These are phyloP conservation scores for Diplosoma virens DNA, from an alignment of 23 tunicate genomes.

Conservation along the genomic window DNA sequence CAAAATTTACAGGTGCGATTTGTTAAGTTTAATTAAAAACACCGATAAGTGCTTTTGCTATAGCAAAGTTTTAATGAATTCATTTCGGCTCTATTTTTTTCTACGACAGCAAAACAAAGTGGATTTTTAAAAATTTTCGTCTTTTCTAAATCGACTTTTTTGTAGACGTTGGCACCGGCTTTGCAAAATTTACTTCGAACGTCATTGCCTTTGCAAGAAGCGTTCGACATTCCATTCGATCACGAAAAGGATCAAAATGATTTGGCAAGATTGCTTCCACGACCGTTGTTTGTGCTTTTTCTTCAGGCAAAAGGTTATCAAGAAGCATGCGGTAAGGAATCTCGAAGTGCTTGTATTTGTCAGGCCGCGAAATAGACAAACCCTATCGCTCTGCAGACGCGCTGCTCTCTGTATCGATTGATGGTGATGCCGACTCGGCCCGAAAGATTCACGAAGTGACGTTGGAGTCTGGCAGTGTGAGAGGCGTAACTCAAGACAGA, in stretches of 20 bases:
- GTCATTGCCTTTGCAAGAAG: conserved; percentile 80
- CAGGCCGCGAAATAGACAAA: too few species aligned
- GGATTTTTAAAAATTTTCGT: neutral
- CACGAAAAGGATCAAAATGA: conserved; percentile 39
- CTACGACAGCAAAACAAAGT: neutral
- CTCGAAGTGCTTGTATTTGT: neutral
- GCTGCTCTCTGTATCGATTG: neutral
- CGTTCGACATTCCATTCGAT: conserved; percentile 45
- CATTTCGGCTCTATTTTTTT: neutral
- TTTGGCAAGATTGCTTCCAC: conserved; percentile 51
- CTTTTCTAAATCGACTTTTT: too few species aligned
- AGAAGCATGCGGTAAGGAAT: conserved; percentile 72
- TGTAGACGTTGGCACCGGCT: conserved; percentile 49
- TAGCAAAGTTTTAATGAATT: neutral
- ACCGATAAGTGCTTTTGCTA: neutral
- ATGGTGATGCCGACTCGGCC: conserved; percentile 1
- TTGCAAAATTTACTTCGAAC: conserved; percentile 56
- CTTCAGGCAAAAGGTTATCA: conserved; percentile 73
- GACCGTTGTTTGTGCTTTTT: conserved; percentile 73
- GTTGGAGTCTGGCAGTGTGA: neutral
- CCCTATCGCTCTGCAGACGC: neutral
- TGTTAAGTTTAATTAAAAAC: neutral
- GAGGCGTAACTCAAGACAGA: neutral
- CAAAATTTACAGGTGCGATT: conserved; percentile 59
- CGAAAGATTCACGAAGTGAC: neutral